A percentile compares a stretch with the other conserved stretches of the same genome.
These are phyloP conservation scores for Cylloceria caligata DNA, from an alignment of 2,888 invertebrate species.

Conservation along the genomic window DNA sequence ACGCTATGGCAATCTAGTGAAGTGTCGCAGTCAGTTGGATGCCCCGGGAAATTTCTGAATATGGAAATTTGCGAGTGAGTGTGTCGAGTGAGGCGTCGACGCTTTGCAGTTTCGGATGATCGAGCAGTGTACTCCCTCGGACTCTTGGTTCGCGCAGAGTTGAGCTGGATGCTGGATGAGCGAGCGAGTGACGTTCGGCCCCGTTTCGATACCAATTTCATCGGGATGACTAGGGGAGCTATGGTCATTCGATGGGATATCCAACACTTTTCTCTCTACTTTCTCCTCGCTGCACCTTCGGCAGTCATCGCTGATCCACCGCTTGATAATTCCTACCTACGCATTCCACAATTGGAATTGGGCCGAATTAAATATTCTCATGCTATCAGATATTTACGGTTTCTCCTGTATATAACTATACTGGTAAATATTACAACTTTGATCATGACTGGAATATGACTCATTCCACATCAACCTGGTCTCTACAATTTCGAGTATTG, in stretches of 20 bases:
- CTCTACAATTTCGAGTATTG: no score
- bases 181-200: conserved; percentile 27
- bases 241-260: conserved; percentile 43
- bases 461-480: no score
- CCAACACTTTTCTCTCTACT: not conserved
- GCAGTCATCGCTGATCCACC: conserved; percentile 42
- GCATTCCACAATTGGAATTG: conserved; percentile 34
- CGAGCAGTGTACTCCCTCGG: conserved; percentile 25
- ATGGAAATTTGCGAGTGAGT: conserved; percentile 46
- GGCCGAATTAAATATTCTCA: conserved; percentile 42
- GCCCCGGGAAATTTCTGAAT: conserved; percentile 31
- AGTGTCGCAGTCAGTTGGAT: conserved; percentile 4
- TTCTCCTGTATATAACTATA: not conserved
- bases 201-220: conserved; percentile 53
- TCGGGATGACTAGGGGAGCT: conserved; percentile 42
- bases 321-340: conserved; percentile 43
- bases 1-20: not conserved
- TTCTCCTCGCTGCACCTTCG: not conserved
- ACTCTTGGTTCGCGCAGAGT: conserved; percentile 6
- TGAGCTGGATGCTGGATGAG: conserved; percentile 10
- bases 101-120: conserved; percentile 57
- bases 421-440: no score
- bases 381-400: not conserved
- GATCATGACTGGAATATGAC: no score
- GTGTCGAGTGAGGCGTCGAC: conserved; percentile 15